phyloP scores from a whole-genome alignment of 2,888 invertebrate genomes.

The Melieria omissa region DNA sequence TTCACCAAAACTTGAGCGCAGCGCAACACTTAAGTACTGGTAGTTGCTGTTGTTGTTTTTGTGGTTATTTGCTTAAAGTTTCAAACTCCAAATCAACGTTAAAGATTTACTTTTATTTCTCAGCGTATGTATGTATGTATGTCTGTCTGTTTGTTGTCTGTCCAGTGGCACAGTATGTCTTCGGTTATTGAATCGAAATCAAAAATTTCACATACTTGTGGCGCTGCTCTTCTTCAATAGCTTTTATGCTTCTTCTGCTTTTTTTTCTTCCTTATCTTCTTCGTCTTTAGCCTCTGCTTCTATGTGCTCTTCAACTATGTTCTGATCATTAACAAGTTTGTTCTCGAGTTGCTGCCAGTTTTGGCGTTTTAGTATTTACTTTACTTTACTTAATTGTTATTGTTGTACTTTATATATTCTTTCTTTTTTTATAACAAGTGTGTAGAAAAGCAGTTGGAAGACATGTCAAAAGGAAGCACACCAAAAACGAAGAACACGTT shows the following conservation, averaged over 20 bases:
- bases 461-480: too few species aligned
- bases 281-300: conserved; percentile 1
- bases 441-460: not conserved
- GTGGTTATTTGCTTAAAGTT: conserved; percentile 32
- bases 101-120: too few species aligned
- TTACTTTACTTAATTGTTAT: not conserved
- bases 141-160: too few species aligned
- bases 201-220: too few species aligned
- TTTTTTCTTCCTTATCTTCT: conserved; percentile 23
- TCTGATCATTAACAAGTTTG: conserved; percentile 12
- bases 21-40: conserved; percentile 24
- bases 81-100: not conserved
- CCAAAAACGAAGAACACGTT: not conserved
- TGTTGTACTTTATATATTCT: conserved; percentile 1
- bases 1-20: conserved; percentile 36
- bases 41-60: conserved; percentile 30
- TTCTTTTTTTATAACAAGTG: not conserved
- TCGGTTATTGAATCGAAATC: too few species aligned
- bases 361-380: not conserved
- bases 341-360: conserved; percentile 11
- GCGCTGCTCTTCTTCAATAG: conserved; percentile 44
- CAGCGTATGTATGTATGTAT: too few species aligned
- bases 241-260: conserved; percentile 30
- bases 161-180: too few species aligned
- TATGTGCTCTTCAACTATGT: not conserved